These are phyloP conservation scores for Sphenopsis melanotis DNA, from an alignment of 2,797 vertebrate genomes.

Conservation along the genomic window DNA sequence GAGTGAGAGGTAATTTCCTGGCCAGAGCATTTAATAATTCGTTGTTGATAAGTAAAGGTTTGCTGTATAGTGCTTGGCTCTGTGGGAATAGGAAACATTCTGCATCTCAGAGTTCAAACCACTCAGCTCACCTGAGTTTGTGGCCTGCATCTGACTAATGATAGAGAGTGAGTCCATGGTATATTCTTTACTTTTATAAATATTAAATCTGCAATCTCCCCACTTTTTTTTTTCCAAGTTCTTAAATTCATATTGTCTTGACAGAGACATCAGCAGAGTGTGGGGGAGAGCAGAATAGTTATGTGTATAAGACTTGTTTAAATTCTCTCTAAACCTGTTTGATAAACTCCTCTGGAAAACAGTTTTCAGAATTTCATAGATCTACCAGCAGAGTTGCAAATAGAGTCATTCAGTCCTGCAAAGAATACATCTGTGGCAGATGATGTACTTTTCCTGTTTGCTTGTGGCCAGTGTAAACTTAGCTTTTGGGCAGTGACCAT, in stretches of 20 bases:
- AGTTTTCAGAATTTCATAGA: not conserved
- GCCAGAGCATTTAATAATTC: not conserved
- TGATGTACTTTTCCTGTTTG: slow-evolving; percentile 47
- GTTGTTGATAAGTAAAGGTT: not conserved
- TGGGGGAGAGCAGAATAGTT: not conserved
- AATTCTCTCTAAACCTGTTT: not conserved
- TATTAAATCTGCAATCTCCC: not conserved
- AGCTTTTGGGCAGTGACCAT: slow-evolving; percentile 29
- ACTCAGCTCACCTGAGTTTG: not conserved
- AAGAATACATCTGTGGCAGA: slow-evolving; percentile 3
- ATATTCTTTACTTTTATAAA: not conserved
- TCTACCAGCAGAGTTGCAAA: not conserved
- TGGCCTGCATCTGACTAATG: not conserved
- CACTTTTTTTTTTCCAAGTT: not conserved
- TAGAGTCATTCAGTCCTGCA: not conserved
- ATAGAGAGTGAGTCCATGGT: not conserved
- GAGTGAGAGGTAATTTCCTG: not conserved
- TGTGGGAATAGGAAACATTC: not conserved
- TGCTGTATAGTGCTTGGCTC: not conserved
- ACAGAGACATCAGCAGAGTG: not conserved
- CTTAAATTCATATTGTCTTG: not conserved
- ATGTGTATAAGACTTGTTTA: not conserved
- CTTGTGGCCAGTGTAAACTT: slow-evolving; percentile 39
- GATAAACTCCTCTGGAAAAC: not conserved
- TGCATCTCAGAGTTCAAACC: not conserved